phyloP scores from a whole-genome alignment of 2,888 invertebrate genomes.

The Mythimna impura region DNA sequence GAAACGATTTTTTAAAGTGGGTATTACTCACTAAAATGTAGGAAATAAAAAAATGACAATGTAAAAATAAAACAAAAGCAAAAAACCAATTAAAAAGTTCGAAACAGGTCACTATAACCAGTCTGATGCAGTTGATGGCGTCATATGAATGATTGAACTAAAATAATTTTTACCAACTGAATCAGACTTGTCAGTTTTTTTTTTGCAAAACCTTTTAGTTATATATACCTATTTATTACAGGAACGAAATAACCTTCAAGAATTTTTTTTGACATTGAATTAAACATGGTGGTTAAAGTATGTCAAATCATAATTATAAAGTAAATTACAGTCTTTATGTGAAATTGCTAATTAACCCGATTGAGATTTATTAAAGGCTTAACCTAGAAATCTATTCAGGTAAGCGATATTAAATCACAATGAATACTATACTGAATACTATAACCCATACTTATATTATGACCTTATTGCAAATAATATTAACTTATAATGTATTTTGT shows the following conservation, averaged over 20 bases:
- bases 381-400: conserved; percentile 2
- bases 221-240: not conserved
- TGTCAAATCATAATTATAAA: conserved; percentile 30
- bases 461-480: not conserved
- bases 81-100: no score
- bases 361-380: not conserved
- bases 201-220: not conserved
- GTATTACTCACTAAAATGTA: no score
- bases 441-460: not conserved
- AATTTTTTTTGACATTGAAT: conserved; percentile 27
- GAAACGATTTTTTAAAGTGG: no score
- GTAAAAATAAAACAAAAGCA: no score
- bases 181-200: not conserved
- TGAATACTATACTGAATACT: no score
- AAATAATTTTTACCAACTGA: no score
- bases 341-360: conserved; percentile 21
- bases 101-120: no score
- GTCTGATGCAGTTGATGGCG: no score
- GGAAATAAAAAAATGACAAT: no score
- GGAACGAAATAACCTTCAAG: not conserved
- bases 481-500: no score
- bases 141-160: no score
- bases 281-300: conserved; percentile 13
- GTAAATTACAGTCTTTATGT: conserved; percentile 7
- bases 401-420: not conserved